Percentiles rank a stretch among this genome's conserved stretches.
Evolutionary conservation across 2,797 vertebrate species (phyloP).

Genomic region (Cyprinella venusta): DNA sequence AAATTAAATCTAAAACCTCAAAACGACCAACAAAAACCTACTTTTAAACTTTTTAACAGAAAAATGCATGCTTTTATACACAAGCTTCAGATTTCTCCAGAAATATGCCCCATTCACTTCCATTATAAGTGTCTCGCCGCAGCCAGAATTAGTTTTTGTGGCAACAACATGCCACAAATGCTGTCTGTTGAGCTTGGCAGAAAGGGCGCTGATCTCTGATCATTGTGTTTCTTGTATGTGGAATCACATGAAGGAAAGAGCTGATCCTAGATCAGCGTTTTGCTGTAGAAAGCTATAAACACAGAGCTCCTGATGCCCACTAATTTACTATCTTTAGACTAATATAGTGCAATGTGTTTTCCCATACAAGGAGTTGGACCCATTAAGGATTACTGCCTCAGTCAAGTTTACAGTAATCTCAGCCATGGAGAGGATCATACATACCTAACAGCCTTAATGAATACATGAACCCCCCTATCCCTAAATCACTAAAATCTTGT

Average conservation of each 20-base stretch:
- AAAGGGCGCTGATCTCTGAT: background rate
- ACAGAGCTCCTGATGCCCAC: background rate
- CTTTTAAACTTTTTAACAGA: background rate
- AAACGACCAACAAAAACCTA: background rate
- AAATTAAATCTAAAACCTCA: background rate
- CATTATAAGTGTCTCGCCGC: background rate
- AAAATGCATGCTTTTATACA: background rate
- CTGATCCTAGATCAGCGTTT: background rate
- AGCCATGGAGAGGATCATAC: conserved; percentile 42
- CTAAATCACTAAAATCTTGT: conserved; percentile 15
- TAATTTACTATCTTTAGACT: background rate
- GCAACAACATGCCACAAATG: background rate
- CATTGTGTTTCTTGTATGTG: background rate
- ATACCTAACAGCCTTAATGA: conserved; percentile 50
- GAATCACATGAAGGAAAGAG: background rate
- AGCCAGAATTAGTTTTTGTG: background rate
- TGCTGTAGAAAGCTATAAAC: background rate
- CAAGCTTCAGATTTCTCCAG: background rate
- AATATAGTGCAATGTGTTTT: conserved; percentile 12
- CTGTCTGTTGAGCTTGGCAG: background rate
- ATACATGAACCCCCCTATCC: conserved; percentile 49
- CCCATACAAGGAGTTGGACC: conserved; percentile 28
- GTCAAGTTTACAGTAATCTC: conserved; percentile 35
- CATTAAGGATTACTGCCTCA: conserved; percentile 15
- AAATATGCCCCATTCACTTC: background rate